Percentiles rank a stretch among this genome's conserved stretches.
phyloP scores from a whole-genome alignment of 2,797 vertebrate species.

The Alosa sapidissima region DNA sequence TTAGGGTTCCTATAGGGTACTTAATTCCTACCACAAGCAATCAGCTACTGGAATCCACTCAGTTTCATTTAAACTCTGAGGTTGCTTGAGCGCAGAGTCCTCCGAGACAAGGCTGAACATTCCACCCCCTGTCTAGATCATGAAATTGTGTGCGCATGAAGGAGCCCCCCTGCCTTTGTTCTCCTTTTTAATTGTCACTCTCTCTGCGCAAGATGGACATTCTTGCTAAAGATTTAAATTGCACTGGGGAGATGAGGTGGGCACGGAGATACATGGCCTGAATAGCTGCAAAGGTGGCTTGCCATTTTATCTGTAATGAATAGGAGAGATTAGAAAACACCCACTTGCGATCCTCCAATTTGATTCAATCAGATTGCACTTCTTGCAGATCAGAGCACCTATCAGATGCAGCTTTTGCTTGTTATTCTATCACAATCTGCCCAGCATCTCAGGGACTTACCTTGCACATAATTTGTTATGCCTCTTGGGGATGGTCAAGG shows the following conservation, averaged over 20 bases:
- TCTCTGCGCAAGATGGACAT: constrained; percentile 15
- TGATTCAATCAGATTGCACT: background rate
- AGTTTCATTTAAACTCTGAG: background rate
- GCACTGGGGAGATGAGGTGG: background rate
- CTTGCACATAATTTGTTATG: background rate
- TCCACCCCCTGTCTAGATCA: constrained; percentile 23
- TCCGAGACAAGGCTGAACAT: background rate
- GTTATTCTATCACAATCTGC: background rate
- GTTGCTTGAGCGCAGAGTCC: background rate
- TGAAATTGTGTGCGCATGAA: constrained; percentile 21
- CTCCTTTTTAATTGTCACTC: constrained; percentile 12
- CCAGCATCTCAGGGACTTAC: background rate
- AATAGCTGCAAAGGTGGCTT: constrained; percentile 4
- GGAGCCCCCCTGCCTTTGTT: background rate
- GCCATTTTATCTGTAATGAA: constrained; percentile 10
- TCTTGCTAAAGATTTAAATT: constrained; percentile 24
- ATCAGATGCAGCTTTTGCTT: background rate
- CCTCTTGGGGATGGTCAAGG: background rate
- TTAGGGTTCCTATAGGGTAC: background rate
- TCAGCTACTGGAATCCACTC: constrained; percentile 2
- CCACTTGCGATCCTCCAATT: background rate
- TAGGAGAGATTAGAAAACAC: constrained; percentile 6
- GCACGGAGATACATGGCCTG: background rate
- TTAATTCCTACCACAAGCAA: background rate
- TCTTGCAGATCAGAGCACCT: background rate